Base-by-base conservation (phyloP, 2,797 vertebrate species). In the Sebastes variabilis region DNA sequence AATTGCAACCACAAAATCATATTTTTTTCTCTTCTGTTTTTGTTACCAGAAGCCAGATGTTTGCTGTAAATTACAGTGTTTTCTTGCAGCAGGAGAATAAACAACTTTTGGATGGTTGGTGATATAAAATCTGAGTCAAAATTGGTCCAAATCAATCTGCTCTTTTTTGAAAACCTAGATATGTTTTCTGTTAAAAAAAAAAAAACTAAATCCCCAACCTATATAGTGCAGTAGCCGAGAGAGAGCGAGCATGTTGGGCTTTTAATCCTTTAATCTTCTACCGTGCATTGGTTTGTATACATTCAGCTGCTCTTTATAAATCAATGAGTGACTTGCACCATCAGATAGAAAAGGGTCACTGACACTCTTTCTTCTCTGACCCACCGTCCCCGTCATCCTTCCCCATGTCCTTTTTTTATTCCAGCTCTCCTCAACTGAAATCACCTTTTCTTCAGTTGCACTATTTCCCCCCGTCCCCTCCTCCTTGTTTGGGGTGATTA, bases 401-500 rank as follows among this genome's bases (percentile, higher is more conserved):
- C 24, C 34, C 54, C 8, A 8, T 5, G 2, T 2, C 9, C 27
- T 20, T 77, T 46, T 18, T 77, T 32, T 77, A 16, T 46, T 10
- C 75, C 79, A 54, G 52, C 58, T 76, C 68, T 55, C 62, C 54
- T 58, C 82, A 60, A 52, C 73, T 72, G 12, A 86, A 85, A 81
- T 77, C 72, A 55, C 69, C 76, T 89, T 87, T 75, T 78, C 81
- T 56, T 80, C 78, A 72, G 65, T 24, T 30, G 42, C 46, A 49
- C 82, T 72, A 52, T 81, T 67, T 64, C 30, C 70, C 66, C 66
- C 71, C 18, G 18, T 86, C 79, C 73, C 82, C 55, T 66, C 61
- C 65, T 77, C 62, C 72, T 73, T 80, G 79, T 93, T 92, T 82
- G 87, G 83, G 86, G 89, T 81, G 87, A 93, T 95, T 92, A 91